Evolutionary conservation across 2,797 vertebrate genomes (phyloP).

Genomic region (Botia almorhae): DNA sequence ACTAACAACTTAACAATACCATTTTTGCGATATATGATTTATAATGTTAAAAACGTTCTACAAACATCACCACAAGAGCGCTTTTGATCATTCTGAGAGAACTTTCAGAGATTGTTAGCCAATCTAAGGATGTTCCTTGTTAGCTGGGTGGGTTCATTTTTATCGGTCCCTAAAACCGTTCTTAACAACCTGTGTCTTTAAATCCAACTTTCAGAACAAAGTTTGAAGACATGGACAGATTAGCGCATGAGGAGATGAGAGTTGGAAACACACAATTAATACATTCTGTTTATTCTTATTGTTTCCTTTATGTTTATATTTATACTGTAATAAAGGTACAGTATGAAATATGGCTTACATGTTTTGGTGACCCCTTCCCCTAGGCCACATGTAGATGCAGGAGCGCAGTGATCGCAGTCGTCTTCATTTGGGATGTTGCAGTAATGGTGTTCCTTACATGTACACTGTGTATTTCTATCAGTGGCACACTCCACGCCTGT

Average conservation of each 20-base stretch:
- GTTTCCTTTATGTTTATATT: too few species aligned
- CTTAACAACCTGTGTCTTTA: neutral
- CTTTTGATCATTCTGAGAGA: too few species aligned
- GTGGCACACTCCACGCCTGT: neutral
- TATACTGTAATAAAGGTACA: neutral
- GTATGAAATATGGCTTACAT: neutral
- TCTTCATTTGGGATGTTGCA: neutral
- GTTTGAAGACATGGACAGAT: neutral
- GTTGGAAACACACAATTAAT: neutral
- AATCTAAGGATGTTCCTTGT: too few species aligned
- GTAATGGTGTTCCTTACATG: conserved; percentile 17
- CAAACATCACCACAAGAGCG: too few species aligned
- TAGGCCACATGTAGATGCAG: neutral
- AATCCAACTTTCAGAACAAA: neutral
- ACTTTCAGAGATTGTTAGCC: too few species aligned
- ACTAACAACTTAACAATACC: too few species aligned
- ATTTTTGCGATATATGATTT: too few species aligned
- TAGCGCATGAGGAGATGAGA: neutral
- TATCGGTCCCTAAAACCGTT: neutral
- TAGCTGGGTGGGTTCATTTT: neutral
- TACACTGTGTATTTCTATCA: conserved; percentile 29
- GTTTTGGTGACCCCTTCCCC: neutral
- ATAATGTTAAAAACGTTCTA: too few species aligned
- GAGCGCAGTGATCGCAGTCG: neutral
- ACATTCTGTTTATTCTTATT: too few species aligned